phyloP scores from a whole-genome alignment of 2,888 invertebrate species.

The Orchesellides sinensis region DNA sequence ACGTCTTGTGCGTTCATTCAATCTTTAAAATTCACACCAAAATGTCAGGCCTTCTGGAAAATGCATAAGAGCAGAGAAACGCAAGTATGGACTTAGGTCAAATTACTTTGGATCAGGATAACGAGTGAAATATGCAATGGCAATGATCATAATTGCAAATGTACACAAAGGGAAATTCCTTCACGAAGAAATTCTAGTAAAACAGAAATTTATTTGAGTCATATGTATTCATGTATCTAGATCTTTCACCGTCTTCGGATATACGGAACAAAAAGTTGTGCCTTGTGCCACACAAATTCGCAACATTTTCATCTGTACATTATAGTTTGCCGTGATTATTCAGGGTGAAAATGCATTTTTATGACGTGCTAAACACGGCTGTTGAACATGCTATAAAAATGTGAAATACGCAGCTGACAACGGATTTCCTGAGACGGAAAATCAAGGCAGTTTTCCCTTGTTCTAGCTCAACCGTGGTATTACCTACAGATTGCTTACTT shows the following conservation, averaged over 20 bases:
- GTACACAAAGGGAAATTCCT: too few relatives aligned
- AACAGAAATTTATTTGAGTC: neutral
- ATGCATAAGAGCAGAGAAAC: neutral
- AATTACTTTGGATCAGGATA: too few relatives aligned
- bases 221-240: too few relatives aligned
- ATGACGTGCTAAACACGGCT: slow-evolving; percentile 59
- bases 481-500: too few relatives aligned
- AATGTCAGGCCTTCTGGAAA: slow-evolving; percentile 3
- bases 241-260: too few relatives aligned
- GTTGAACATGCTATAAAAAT: slow-evolving; percentile 54
- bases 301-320: too few relatives aligned
- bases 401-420: slow-evolving; percentile 51
- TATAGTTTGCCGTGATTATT: too few relatives aligned
- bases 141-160: too few relatives aligned
- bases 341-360: slow-evolving; percentile 44
- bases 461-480: neutral
- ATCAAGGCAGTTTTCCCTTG: neutral
- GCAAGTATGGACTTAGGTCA: neutral
- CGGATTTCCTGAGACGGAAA: slow-evolving; percentile 19
- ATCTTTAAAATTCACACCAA: slow-evolving; percentile 5
- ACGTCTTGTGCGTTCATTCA: slow-evolving; percentile 15
- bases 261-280: too few relatives aligned
- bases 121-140: too few relatives aligned
- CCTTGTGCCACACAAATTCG: too few relatives aligned
- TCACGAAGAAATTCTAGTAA: neutral